Percentiles rank a stretch among this genome's conserved stretches.
Evolutionary conservation across 2,888 invertebrate species (phyloP).

Genomic region (Arenicola marina): DNA sequence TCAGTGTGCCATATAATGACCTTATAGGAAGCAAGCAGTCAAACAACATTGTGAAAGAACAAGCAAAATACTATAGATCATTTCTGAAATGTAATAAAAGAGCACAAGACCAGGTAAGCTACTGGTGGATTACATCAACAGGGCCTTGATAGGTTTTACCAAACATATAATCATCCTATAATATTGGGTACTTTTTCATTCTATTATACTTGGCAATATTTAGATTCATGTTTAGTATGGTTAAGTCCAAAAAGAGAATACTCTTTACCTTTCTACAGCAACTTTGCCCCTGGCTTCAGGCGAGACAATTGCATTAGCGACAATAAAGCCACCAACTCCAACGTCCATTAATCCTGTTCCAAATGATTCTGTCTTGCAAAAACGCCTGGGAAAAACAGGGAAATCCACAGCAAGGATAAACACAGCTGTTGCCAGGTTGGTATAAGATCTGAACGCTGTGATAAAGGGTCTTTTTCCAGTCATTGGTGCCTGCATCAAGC

Average conservation of each 20-base stretch:
- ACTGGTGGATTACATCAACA: too few species aligned
- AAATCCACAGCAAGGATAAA: slow-evolving; percentile 96
- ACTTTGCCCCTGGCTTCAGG: slow-evolving; percentile 46
- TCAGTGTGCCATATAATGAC: not conserved
- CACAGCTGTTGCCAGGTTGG: slow-evolving; percentile 60
- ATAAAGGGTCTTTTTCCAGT: slow-evolving; percentile 47
- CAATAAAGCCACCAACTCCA: slow-evolving; percentile 83
- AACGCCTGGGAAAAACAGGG: slow-evolving; percentile 77
- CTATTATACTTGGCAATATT: too few species aligned
- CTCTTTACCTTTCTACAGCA: not conserved
- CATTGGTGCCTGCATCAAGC: too few species aligned
- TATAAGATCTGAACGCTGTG: slow-evolving; percentile 46
- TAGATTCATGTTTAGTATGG: too few species aligned
- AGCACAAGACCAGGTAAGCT: too few species aligned
- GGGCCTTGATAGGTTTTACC: too few species aligned
- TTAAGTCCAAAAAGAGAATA: not conserved
- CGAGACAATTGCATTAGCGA: slow-evolving; percentile 54
- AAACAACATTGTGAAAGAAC: not conserved
- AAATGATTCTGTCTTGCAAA: slow-evolving; percentile 84
- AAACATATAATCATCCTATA: too few species aligned
- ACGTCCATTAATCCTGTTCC: slow-evolving; percentile 89
- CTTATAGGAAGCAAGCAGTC: not conserved
- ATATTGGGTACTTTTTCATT: too few species aligned
- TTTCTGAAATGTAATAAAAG: not conserved
- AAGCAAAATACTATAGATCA: not conserved